These are phyloP conservation scores for Drosophila crucigera DNA, from an alignment of 2,888 invertebrate genomes.

Conservation along the genomic window DNA sequence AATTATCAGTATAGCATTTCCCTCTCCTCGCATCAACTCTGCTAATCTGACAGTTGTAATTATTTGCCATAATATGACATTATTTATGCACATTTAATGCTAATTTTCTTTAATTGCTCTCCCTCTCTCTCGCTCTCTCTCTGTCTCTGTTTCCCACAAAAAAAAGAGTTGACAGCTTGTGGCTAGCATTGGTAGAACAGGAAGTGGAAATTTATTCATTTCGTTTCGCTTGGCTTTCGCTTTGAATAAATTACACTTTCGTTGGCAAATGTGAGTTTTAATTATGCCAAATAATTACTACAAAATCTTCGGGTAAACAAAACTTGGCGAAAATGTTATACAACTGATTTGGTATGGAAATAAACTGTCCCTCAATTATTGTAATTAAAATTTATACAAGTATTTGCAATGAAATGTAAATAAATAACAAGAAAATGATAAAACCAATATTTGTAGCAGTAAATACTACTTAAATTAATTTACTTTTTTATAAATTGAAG, in stretches of 20 bases:
- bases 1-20: slow-evolving; percentile 56
- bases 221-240: slow-evolving; percentile 8
- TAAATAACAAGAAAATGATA: background rate
- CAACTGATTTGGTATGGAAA: background rate
- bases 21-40: slow-evolving; percentile 6
- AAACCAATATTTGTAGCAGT: background rate
- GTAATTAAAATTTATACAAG: background rate
- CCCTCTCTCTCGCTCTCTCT: background rate
- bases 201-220: slow-evolving; percentile 45
- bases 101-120: slow-evolving; percentile 42
- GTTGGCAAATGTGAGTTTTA: slow-evolving; percentile 18
- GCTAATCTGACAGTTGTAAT: slow-evolving; percentile 73
- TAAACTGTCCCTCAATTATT: background rate
- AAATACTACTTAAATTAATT: background rate
- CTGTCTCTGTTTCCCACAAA: background rate
- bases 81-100: slow-evolving; percentile 75
- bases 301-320: background rate
- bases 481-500: background rate
- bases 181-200: slow-evolving; percentile 27
- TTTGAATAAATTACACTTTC: slow-evolving; percentile 43
- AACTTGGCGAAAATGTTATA: background rate
- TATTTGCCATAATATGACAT: slow-evolving; percentile 75
- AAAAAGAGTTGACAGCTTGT: slow-evolving; percentile 51
- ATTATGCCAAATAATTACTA: slow-evolving; percentile 15
- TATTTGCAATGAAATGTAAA: background rate